Percentiles rank a stretch among this genome's conserved stretches.
Conservation (phyloP, 2,797 vertebrate species). For the Phylloscopus collybita region DNA sequence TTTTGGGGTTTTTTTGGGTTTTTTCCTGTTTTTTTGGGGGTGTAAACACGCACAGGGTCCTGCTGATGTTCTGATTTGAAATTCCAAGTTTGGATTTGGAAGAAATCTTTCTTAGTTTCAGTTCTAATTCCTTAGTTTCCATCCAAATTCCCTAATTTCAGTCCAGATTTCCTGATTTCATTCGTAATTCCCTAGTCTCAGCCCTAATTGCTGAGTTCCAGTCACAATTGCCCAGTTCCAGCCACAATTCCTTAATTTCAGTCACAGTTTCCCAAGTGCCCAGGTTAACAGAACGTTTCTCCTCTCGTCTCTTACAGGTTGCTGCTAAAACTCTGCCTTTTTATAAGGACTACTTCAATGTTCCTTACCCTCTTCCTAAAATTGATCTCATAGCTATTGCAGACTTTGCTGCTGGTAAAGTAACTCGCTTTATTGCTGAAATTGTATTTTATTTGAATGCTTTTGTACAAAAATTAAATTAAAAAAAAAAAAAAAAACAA, state of each 20-base stretch:
- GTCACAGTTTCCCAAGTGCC: background rate
- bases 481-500: background rate
- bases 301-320: constrained; percentile 82
- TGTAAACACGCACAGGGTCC: no score
- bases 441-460: constrained; percentile 60
- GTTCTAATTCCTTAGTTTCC: no score
- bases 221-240: fast-evolving
- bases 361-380: constrained; percentile 99
- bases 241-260: fast-evolving
- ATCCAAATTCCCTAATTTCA: no score
- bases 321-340: constrained; percentile 99
- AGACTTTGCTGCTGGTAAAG: constrained; percentile 98
- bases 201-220: no score
- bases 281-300: constrained; percentile 18
- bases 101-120: background rate
- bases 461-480: background rate
- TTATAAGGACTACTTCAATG: constrained; percentile 99
- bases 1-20: no score
- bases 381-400: constrained; percentile 99
- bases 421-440: constrained; percentile 71
- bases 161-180: background rate
- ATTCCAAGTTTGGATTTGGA: no score
- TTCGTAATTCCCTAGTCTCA: background rate
- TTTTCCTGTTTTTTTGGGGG: no score
- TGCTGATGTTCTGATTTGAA: no score